phyloP scores from a whole-genome alignment of 2,113 vertebrate species.

The Collichthys lucidus region DNA sequence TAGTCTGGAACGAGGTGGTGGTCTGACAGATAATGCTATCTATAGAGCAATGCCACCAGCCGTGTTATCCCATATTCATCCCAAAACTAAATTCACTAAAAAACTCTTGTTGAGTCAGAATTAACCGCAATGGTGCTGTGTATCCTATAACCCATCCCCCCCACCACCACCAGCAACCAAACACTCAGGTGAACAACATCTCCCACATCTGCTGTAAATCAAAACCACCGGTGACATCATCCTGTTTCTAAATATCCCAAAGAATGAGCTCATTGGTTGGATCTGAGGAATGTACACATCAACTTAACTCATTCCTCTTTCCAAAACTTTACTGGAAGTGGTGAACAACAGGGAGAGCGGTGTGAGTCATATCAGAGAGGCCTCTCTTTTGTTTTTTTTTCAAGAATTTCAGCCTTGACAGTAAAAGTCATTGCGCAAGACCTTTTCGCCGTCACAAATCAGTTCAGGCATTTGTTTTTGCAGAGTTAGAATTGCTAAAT shows the following conservation, averaged over 20 bases:
- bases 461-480: background rate
- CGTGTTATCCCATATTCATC: background rate
- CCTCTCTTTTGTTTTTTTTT: too few species aligned
- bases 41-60: too few species aligned
- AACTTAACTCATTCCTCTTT: constrained; percentile 36
- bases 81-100: constrained; percentile 15
- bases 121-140: background rate
- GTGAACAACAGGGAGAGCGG: constrained; percentile 19
- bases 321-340: constrained; percentile 21
- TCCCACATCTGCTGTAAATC: constrained; percentile 74
- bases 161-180: background rate
- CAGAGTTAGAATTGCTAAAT: constrained; percentile 4
- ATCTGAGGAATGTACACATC: constrained; percentile 66
- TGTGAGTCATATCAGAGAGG: constrained; percentile 30
- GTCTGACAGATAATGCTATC: background rate
- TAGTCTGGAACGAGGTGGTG: background rate
- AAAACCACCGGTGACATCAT: constrained; percentile 65
- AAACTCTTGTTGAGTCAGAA: background rate
- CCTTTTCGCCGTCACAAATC: constrained; percentile 2
- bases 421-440: constrained; percentile 17
- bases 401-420: background rate
- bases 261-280: constrained; percentile 69
- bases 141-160: constrained; percentile 4
- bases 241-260: constrained; percentile 60
- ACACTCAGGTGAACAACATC: constrained; percentile 47